These are phyloP conservation scores for Peromyscus aztecus DNA, from an alignment of 2,797 vertebrate genomes.

Conservation along the genomic window DNA sequence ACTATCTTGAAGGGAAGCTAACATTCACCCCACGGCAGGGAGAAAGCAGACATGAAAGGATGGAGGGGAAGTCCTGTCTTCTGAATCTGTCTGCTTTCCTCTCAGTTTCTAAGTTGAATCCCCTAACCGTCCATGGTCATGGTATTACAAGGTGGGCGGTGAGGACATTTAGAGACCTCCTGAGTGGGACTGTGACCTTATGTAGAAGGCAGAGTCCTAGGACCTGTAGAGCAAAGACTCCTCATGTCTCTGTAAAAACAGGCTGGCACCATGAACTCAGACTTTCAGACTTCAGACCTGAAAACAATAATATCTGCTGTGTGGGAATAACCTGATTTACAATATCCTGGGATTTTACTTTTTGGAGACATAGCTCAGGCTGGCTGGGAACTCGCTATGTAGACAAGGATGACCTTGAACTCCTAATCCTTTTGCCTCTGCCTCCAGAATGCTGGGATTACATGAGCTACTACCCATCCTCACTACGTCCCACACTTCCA, in stretches of 20 bases:
- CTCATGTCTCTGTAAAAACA: background rate
- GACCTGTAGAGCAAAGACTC: too few relatives aligned
- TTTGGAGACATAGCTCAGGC: background rate
- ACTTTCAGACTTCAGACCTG: background rate
- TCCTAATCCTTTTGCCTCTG: background rate
- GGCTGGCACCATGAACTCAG: background rate
- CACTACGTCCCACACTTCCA: background rate
- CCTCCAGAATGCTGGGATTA: background rate
- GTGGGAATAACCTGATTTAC: background rate
- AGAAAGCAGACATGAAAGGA: background rate
- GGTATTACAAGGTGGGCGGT: background rate
- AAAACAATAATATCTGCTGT: background rate
- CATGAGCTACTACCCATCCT: background rate
- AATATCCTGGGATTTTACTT: background rate
- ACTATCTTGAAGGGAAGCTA: too few relatives aligned
- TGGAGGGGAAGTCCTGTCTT: background rate
- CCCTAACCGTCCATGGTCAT: too few relatives aligned
- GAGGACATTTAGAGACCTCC: background rate
- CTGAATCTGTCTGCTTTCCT: too few relatives aligned
- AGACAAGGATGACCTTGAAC: background rate
- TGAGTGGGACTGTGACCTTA: background rate
- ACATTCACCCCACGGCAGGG: background rate
- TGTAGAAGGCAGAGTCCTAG: accelerated
- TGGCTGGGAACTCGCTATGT: background rate
- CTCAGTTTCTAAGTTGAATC: background rate